Conservation (phyloP, 1,140 invertebrate species). For the Drosophila bocki region DNA sequence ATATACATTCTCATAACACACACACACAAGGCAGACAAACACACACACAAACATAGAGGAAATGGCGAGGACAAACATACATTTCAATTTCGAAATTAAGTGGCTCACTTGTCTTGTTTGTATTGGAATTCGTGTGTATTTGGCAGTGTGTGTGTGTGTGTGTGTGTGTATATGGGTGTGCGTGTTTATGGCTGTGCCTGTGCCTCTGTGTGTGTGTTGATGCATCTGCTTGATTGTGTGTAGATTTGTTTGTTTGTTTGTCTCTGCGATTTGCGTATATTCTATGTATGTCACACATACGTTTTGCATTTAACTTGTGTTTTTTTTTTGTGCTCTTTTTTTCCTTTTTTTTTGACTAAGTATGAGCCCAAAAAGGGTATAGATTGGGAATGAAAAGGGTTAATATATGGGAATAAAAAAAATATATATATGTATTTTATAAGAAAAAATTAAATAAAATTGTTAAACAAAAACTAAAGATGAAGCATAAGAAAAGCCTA, state of each 20-base stretch:
- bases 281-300: conserved; percentile 60
- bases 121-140: conserved; percentile 39
- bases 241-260: conserved; percentile 8
- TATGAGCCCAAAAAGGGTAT: neutral
- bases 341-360: conserved; percentile 6
- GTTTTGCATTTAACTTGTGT: conserved; percentile 56
- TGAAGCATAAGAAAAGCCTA: neutral
- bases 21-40: conserved; percentile 3
- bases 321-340: conserved; percentile 31
- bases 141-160: conserved; percentile 5
- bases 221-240: conserved; percentile 41
- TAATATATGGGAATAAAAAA: neutral
- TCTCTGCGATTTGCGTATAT: conserved; percentile 16
- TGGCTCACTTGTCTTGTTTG: conserved; percentile 73
- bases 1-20: neutral
- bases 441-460: neutral
- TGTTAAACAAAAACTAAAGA: neutral
- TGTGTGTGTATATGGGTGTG: conserved; percentile 13
- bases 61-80: conserved; percentile 51
- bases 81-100: conserved; percentile 83
- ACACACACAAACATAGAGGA: conserved; percentile 14
- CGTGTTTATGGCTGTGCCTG: conserved; percentile 4
- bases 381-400: neutral
- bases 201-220: conserved; percentile 25
- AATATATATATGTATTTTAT: too few relatives aligned